Base-by-base conservation (phyloP, 2,113 vertebrate species). In the Myrmophylax atrothorax region DNA sequence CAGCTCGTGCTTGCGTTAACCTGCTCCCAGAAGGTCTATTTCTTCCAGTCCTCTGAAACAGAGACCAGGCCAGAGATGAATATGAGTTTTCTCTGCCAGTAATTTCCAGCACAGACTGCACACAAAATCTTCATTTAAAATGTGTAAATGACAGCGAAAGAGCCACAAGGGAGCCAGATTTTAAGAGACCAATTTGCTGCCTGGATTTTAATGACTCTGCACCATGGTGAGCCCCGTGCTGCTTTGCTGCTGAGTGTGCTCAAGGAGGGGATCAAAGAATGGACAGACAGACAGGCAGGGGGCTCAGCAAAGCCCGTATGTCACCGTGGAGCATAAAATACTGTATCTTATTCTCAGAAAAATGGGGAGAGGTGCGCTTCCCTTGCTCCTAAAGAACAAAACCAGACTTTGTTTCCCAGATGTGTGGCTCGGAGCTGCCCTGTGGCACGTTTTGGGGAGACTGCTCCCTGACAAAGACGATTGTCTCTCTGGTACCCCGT, bases 101-200 rank as follows among this genome's bases (percentile, higher is more conserved):
- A 87, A 90, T 93, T 96, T 96, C 81, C 83, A 97, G 91, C 93
- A 88, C 78, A 96, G 94, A 55, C 84, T 92, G 92, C 97, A 96
- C 22, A 93, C 94, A 95, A 93, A 95, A 96, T 96, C 93, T 96
- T 96, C 90, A 96, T 97, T 96, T 97, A 94, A 96, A 97, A 96
- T 0, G 28, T 85, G 95, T 84, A 96, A 97, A 96, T 96, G 96
- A 96, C 96, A 96, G 95, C 14, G 0, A 62, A 93, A 79, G 82
- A 90, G 87, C 74, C 96, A 77, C 94, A 38, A 66, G 96, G 96
- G 96, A 97, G 78, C 68, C 74, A 85, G 94, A 85, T 93, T 96
- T 95, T 73, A 74, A 88, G 75, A 93, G 91, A 90, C 87, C 52
- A 62, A 53, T 95, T 97, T 93, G 55, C 82, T 93, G 84, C 79